Percentiles rank a stretch among this genome's conserved stretches.
Evolutionary conservation across 1,140 invertebrate genomes (phyloP).

Genomic region (Pteromalus puparum): DNA sequence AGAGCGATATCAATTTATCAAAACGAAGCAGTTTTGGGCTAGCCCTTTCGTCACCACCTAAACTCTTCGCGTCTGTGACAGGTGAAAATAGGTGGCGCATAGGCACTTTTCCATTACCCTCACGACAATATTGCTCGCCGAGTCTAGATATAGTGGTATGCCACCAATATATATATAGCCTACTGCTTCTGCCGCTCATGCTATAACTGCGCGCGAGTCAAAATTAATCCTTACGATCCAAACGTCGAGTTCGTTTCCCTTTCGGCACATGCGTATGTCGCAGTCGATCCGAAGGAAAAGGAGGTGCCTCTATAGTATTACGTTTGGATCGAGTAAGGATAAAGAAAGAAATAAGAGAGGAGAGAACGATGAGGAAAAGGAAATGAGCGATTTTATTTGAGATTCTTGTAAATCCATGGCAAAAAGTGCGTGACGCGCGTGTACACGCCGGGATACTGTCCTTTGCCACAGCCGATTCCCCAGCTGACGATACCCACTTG

Average conservation of each 20-base stretch:
- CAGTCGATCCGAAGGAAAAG: slow-evolving; percentile 23
- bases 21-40: too few species aligned
- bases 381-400: slow-evolving; percentile 71
- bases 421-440: slow-evolving; percentile 85
- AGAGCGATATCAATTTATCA: too few species aligned
- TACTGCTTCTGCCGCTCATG: too few species aligned
- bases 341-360: not conserved
- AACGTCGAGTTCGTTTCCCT: slow-evolving; percentile 30
- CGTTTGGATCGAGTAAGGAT: slow-evolving; percentile 40
- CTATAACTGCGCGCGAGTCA: too few species aligned
- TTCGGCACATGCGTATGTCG: not conserved
- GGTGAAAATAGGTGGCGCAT: too few species aligned
- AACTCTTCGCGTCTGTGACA: too few species aligned
- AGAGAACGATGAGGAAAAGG: not conserved
- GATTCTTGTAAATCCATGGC: slow-evolving; percentile 86
- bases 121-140: too few species aligned
- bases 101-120: too few species aligned
- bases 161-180: too few species aligned
- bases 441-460: slow-evolving; percentile 93
- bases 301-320: not conserved
- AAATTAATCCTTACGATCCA: slow-evolving; percentile 41
- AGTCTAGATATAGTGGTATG: too few species aligned
- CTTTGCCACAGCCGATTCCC: slow-evolving; percentile 95
- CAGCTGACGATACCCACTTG: slow-evolving; percentile 94
- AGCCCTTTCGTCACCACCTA: too few species aligned